Percentiles rank a stretch among this genome's conserved stretches.
These are phyloP conservation scores for Polydesmus complanatus DNA, from an alignment of 2,888 invertebrate species.

Conservation along the genomic window DNA sequence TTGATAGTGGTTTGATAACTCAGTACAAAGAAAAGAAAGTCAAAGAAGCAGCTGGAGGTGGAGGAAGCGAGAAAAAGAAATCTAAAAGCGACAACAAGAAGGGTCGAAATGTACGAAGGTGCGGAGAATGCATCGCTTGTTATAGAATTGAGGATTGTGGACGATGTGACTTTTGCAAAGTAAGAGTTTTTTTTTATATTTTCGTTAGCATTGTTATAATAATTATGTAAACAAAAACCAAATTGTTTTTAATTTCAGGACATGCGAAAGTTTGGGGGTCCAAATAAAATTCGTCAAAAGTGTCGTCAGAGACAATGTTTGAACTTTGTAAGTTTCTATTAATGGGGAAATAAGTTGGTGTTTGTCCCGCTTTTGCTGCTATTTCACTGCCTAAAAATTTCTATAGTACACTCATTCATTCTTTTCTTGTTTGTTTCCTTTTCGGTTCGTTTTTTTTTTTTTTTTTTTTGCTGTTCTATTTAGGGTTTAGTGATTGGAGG, in stretches of 20 bases:
- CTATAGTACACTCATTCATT: no score
- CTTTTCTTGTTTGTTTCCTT: not conserved
- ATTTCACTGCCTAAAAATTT: no score
- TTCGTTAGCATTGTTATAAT: not conserved
- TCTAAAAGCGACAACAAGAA: conserved; percentile 8
- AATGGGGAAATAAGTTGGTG: not conserved
- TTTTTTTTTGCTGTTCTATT: not conserved
- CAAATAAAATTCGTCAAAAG: conserved; percentile 36
- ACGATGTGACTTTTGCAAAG: conserved; percentile 45
- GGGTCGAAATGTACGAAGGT: conserved; percentile 32
- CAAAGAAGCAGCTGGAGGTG: conserved; percentile 16
- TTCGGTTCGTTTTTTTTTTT: not conserved
- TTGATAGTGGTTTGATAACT: conserved; percentile 55
- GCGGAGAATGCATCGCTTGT: conserved; percentile 64
- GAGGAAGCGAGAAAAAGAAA: conserved; percentile 17
- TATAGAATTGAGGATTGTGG: conserved; percentile 53
- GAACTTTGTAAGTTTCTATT: conserved; percentile 22
- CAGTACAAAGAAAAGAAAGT: conserved; percentile 31
- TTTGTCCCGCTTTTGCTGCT: not conserved
- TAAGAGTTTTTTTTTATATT: conserved; percentile 6
- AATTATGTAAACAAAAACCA: not conserved
- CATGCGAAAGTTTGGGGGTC: conserved; percentile 39
- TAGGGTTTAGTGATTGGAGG: conserved; percentile 11
- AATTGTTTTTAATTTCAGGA: conserved; percentile 31
- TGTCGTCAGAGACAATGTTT: conserved; percentile 30